phyloP scores from a whole-genome alignment of 2,113 vertebrate species.

The Butorides virescens region DNA sequence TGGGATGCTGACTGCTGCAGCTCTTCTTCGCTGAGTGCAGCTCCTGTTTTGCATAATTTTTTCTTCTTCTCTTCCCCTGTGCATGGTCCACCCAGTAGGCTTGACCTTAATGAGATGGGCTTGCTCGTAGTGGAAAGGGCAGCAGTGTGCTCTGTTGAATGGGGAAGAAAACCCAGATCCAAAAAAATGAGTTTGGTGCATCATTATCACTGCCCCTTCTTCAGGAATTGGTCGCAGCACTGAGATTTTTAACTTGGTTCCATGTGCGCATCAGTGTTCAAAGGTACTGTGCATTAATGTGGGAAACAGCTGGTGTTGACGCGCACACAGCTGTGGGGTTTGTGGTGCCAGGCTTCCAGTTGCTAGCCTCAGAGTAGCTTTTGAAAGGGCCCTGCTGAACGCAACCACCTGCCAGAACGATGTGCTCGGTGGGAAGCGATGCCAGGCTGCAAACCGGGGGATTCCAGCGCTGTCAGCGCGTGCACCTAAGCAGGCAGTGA shows the following conservation, averaged over 20 bases:
- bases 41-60: not conserved
- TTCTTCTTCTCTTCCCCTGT: not conserved
- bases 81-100: not conserved
- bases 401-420: not conserved
- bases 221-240: not conserved
- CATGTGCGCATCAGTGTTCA: not conserved
- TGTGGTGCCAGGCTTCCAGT: not conserved
- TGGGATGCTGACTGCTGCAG: not conserved
- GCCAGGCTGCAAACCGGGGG: not conserved
- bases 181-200: not conserved
- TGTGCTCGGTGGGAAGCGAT: not conserved
- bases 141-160: not conserved
- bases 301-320: not conserved
- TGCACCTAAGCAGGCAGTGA: not conserved
- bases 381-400: not conserved
- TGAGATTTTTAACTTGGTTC: not conserved
- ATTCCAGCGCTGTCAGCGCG: not conserved
- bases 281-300: not conserved
- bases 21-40: not conserved
- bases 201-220: not conserved
- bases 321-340: not conserved
- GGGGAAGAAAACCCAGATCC: not conserved
- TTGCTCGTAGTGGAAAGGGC: not conserved
- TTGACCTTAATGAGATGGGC: not conserved
- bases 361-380: not conserved